phyloP scores from a whole-genome alignment of 2,888 invertebrate genomes.

The Leptarthrus brevirostris region DNA sequence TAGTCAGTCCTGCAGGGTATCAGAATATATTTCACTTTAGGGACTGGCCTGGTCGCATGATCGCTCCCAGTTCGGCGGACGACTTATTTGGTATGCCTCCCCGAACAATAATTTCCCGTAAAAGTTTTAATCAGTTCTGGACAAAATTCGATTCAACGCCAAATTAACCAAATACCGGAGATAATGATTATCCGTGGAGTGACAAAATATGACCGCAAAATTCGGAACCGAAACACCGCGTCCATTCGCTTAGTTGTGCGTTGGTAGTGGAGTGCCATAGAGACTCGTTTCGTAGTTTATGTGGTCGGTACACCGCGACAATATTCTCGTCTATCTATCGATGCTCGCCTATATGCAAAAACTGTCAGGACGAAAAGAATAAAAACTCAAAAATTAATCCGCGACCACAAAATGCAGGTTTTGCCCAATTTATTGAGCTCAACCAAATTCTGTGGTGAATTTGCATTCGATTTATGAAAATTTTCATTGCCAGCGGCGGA shows the following conservation, averaged over 20 bases:
- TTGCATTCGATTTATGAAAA: conserved; percentile 36
- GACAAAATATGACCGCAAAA: conserved; percentile 31
- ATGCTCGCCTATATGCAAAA: too few relatives aligned
- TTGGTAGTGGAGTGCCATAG: background rate
- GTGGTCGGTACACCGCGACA: background rate
- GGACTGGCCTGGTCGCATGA: too few relatives aligned
- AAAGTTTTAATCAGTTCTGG: conserved; percentile 24
- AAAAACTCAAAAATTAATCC: conserved; percentile 39
- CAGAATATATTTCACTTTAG: too few relatives aligned
- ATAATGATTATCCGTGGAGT: conserved; percentile 38
- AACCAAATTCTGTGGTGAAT: conserved; percentile 26
- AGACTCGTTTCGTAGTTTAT: background rate
- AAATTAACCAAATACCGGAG: conserved; percentile 31
- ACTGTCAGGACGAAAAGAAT: background rate
- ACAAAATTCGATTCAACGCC: conserved; percentile 8
- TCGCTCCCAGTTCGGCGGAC: background rate
- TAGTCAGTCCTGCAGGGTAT: too few relatives aligned
- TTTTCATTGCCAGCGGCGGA: background rate
- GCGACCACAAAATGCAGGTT: conserved; percentile 46
- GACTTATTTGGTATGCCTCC: background rate
- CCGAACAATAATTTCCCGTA: conserved; percentile 8
- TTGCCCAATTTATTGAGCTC: conserved; percentile 44
- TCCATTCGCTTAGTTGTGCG: conserved; percentile 10
- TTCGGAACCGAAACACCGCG: conserved; percentile 32
- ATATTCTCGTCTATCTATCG: conserved; percentile 7